These are phyloP conservation scores for Sapayoa aenigma DNA, from an alignment of 2,113 vertebrate genomes.

Conservation along the genomic window DNA sequence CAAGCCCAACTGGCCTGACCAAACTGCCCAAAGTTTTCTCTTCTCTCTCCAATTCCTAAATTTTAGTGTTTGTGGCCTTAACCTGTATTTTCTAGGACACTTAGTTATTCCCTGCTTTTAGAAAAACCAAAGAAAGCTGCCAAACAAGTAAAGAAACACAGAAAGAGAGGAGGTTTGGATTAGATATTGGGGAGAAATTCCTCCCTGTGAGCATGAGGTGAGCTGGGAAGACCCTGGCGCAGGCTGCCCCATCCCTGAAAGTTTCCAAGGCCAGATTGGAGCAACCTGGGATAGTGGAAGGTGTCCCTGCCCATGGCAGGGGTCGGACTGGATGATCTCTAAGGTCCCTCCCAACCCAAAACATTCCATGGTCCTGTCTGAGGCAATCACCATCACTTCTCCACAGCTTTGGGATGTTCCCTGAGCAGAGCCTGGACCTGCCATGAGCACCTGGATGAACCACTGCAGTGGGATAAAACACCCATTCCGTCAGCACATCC, in stretches of 20 bases:
- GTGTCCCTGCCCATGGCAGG: background rate
- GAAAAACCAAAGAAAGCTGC: background rate
- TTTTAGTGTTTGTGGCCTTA: background rate
- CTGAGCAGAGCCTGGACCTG: background rate
- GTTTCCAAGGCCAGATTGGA: fast-evolving
- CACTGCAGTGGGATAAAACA: background rate
- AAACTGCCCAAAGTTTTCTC: background rate
- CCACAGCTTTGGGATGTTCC: background rate
- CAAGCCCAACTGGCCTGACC: background rate
- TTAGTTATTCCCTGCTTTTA: background rate
- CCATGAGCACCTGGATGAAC: background rate
- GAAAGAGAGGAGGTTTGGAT: background rate
- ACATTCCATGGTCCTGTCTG: fast-evolving
- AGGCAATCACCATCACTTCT: background rate
- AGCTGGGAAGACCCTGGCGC: background rate
- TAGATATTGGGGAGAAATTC: background rate
- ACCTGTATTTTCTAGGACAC: background rate
- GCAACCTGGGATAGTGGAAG: fast-evolving
- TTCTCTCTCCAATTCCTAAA: background rate
- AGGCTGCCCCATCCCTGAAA: background rate
- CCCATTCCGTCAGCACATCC: background rate
- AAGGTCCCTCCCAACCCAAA: background rate
- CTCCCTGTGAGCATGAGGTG: fast-evolving
- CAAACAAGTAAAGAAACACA: background rate
- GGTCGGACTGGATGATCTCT: fast-evolving